Conservation (phyloP, 2,888 invertebrate genomes). For the Proisotoma minuta region DNA sequence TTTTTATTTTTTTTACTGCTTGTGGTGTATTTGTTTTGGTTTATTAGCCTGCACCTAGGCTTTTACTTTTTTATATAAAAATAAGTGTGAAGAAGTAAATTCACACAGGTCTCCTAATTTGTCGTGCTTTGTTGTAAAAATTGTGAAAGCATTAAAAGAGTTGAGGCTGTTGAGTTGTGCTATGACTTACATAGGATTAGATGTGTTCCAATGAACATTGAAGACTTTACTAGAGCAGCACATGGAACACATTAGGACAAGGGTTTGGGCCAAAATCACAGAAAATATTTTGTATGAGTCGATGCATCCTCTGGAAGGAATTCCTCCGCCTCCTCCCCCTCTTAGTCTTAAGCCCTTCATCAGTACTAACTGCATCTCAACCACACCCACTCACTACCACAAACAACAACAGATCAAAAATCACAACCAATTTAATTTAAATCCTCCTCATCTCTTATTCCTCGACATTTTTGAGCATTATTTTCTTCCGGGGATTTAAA, state of each 20-base stretch:
- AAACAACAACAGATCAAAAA: neutral
- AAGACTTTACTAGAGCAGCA: constrained; percentile 47
- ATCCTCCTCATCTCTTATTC: neutral
- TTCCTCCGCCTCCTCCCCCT: neutral
- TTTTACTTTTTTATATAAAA: no score
- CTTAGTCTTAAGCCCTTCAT: no score
- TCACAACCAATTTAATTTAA: no score
- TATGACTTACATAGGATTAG: constrained; percentile 47
- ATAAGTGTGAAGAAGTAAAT: no score
- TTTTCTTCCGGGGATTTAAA: no score
- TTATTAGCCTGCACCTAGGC: no score
- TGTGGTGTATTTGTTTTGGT: no score
- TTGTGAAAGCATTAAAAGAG: no score
- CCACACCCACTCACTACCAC: neutral
- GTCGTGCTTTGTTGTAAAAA: no score
- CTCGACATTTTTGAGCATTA: neutral
- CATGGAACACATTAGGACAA: constrained; percentile 46
- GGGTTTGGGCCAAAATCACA: constrained; percentile 45
- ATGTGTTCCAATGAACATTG: constrained; percentile 47
- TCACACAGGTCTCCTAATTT: no score
- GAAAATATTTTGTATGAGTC: constrained; percentile 33
- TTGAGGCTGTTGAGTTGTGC: no score
- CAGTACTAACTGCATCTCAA: neutral
- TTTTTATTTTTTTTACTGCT: no score
- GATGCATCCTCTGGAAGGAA: neutral